These are phyloP conservation scores for Cryptocephalus moraei DNA, from an alignment of 2,888 invertebrate genomes.

Conservation along the genomic window DNA sequence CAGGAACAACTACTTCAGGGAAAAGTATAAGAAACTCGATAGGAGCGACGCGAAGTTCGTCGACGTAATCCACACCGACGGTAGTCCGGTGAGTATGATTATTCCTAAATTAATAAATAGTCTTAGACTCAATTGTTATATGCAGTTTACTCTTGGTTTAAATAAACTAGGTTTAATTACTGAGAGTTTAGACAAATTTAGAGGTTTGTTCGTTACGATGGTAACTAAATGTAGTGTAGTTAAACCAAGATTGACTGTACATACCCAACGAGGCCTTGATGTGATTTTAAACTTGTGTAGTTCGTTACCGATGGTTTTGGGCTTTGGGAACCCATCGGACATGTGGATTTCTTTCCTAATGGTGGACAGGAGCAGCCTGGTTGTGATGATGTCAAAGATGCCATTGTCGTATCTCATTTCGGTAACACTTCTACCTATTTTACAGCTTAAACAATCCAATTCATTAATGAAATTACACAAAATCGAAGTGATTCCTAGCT, in stretches of 20 bases:
- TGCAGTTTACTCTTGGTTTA: neutral
- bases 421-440: constrained; percentile 30
- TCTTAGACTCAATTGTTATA: neutral
- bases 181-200: neutral
- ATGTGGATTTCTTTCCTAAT: constrained; percentile 51
- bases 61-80: constrained; percentile 60
- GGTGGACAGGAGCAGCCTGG: constrained; percentile 52
- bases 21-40: constrained; percentile 47
- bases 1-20: constrained; percentile 43
- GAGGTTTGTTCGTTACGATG: neutral
- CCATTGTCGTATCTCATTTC: constrained; percentile 46
- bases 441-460: too few relatives aligned
- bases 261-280: too few relatives aligned
- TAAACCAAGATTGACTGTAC: too few relatives aligned
- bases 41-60: constrained; percentile 53
- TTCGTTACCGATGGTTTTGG: constrained; percentile 51
- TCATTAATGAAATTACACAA: too few relatives aligned
- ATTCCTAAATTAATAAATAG: too few relatives aligned
- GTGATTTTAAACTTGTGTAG: constrained; percentile 14
- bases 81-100: constrained; percentile 35
- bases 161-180: neutral
- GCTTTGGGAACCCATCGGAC: constrained; percentile 47
- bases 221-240: too few relatives aligned
- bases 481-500: too few relatives aligned
- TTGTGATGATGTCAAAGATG: constrained; percentile 44